Conservation (phyloP, 2,113 vertebrate genomes). For the Trichechus manatus region DNA sequence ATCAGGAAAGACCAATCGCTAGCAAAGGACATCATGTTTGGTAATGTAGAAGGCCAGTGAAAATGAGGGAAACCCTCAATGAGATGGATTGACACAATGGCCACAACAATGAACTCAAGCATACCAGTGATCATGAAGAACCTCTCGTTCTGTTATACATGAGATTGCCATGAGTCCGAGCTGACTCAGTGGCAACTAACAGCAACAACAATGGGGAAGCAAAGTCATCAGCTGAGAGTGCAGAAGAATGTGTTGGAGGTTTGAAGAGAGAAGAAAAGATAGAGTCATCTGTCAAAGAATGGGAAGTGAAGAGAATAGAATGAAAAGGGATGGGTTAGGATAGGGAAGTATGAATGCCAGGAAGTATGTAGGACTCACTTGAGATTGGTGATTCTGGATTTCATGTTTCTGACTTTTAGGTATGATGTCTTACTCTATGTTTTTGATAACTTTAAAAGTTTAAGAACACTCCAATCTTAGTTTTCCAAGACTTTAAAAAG, state of each 20-base stretch:
- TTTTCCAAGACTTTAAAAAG: neutral
- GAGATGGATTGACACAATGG: neutral
- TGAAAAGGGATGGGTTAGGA: neutral
- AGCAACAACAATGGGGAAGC: neutral
- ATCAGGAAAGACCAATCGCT: neutral
- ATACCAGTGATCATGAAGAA: neutral
- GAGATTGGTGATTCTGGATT: constrained; percentile 13
- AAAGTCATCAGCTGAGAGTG: neutral
- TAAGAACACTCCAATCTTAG: constrained; percentile 37
- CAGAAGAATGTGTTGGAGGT: neutral
- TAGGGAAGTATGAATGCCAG: neutral
- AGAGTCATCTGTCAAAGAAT: no score
- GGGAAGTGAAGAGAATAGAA: neutral
- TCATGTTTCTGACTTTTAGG: constrained; percentile 28
- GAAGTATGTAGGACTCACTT: neutral
- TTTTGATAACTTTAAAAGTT: constrained; percentile 25
- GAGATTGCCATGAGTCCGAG: neutral
- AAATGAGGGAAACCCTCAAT: no score
- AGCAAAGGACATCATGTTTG: neutral
- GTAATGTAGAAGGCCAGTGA: neutral
- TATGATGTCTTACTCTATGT: neutral
- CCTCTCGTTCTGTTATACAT: no score
- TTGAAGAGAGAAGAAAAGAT: neutral
- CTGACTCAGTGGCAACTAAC: neutral
- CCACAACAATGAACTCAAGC: neutral